Base-by-base conservation (phyloP, 2,888 invertebrate genomes). In the Oxytorus armatus region DNA sequence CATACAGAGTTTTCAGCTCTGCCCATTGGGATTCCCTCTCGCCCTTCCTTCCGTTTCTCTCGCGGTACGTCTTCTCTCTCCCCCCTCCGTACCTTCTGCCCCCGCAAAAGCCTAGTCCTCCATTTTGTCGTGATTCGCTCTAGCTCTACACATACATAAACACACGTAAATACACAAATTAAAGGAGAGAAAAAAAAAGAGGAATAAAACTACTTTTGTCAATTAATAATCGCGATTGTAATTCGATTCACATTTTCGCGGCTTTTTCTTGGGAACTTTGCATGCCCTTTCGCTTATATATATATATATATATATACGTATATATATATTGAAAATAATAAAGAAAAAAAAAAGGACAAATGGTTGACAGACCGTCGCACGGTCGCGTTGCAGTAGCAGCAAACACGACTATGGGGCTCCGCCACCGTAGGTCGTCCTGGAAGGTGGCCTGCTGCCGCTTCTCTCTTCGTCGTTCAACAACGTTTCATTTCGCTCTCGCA, bases 51-150 rank as follows among this genome's bases (percentile, higher is more conserved):
- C 83, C 81, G 81, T 75, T 75, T 68, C 72, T 70, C 61, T n/a
- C n/a, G 39, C 61, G 39, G 72, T 61, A 57, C 33, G 25, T 70
- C 65, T 7, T 42, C 47, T 69, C 66, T 61, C 47, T 68, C 74
- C 61, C 72, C 51, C 75, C 68, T 47, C 79, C 79, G 72, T 57
- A 33, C 77, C 21, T 77, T 78, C 81, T 77, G 83, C 85, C 82
- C 82, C 78, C 79, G 77, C 77, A 81, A 76, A 72, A 61, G 77
- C 63, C 83, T 81, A 84, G 81, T 84, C 88, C 85, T 84, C 88
- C 88, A 88, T 91, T 90, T 90, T 91, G 90, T 90, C 89, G 90
- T 90, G 90, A 90, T 90, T 90, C 89, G 88, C 87, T 89, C 89
- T 89, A 88, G 84, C 89, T 85, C 87, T 87, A 87, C 88, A 86